Base-by-base conservation (phyloP, 2,797 vertebrate species). In the Schizopygopsis pylzovi region DNA sequence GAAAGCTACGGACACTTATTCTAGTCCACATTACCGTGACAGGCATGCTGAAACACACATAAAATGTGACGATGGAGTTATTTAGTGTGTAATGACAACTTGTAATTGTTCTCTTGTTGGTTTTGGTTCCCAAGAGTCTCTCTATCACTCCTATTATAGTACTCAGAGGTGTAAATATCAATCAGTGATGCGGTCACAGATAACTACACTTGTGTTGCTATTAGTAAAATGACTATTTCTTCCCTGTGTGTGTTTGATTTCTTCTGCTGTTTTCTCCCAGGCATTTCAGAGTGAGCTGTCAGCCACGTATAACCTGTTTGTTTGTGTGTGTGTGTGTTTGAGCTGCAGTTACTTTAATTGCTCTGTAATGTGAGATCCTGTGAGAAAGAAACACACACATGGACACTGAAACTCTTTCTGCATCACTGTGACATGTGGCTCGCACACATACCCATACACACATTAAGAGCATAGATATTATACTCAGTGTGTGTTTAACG, bases 281-380 rank as follows among this genome's bases (percentile, higher is more conserved):
- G 67, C 81, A 72, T 63, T 59, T 83, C 20, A 52, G 37, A 41
- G 33, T 41, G 18, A 86, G 82, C 71, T 73, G 80, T 83, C 56
- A n/a, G 49, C 86, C 88, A 85, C 82, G 86, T 85, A 85, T 83
- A 85, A 87, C 86, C 81, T 83, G 88, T 89, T 83, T 89, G 76
- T 59, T 67, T 85, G 82, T 82, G 67, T 73, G 54, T 73, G 54
- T 68, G 47, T 81, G 67, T 89, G 75, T 61, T 81, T 39, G 4
- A 39, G 33, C 33, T 75, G 54, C 22, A 71, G 33, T 83, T 72
- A 15, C 15, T 73, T 78, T 88, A 81, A 84, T 80, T 71, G 82
- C 22, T 73, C 41, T 78, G 86, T 81, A 87, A 87, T 81, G 25
- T 59, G 77, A 86, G 82, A 84, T 81, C 54, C 54, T 76, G 72